Base-by-base conservation (phyloP, 2,113 vertebrate genomes). In the Thryonomys swinderianus region DNA sequence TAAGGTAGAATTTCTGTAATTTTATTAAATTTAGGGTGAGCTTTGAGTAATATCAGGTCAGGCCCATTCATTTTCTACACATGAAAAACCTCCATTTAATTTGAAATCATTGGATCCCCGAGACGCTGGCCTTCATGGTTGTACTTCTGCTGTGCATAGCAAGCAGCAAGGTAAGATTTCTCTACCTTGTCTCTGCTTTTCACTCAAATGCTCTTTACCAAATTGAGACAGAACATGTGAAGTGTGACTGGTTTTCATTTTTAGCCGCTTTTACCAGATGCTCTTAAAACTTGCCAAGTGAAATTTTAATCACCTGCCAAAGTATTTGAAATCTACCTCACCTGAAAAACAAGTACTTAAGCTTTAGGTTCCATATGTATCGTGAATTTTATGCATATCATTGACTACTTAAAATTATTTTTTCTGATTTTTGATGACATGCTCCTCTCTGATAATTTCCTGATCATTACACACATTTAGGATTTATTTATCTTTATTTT, bases 231-330 rank as follows among this genome's bases (percentile, higher is more conserved):
- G 74, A 57, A 64, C 87, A 11, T 66, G 21, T 69, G 45, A 96
- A 71, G n/a, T 92, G 17, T 80, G 20, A 86, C 53, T 95, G 30
- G 23, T 91, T 97, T 96, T 83, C 45, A 86, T 88, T 96, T 92
- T 94, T 89, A 94, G 71, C 55, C 81, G 67, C 45, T 93, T 91
- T 93, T 62, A 42, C 51, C 40, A 96, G 66, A 18, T 85, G 53
- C 86, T 90, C 66, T 85, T 69, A 83, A 84, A 92, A 88, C 18
- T 79, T 59, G 13, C 40, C 87, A 95, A 53, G 45, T 13, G 37
- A 82, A 94, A 45, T 45, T 96, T 80, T 94, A 90, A 88, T 76
- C 34, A 66, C 32, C 21, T 45, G 64, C 45, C 16, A 90, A 91
- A 92, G 13, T 40, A 59, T 59, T 80, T 84, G 59, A 92, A 82